These are phyloP conservation scores for Hipposideros larvatus DNA, from an alignment of 2,797 vertebrate genomes.

Conservation along the genomic window DNA sequence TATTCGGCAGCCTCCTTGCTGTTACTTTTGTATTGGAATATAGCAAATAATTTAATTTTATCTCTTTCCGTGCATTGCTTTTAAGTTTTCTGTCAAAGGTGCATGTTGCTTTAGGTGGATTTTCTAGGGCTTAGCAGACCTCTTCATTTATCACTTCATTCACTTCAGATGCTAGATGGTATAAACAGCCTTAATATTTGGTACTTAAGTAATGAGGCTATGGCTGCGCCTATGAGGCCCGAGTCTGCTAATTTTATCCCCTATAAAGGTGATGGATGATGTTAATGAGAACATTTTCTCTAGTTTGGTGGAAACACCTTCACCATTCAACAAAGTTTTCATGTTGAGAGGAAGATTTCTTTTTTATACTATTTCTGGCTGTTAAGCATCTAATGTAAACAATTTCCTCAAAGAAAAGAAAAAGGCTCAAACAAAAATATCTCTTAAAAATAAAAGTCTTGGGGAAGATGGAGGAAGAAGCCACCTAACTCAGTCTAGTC, in stretches of 20 bases:
- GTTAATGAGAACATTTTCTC: constrained; percentile 40
- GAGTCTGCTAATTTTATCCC: constrained; percentile 54
- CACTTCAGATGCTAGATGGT: constrained; percentile 48
- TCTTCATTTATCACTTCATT: constrained; percentile 72
- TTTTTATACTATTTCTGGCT: constrained; percentile 22
- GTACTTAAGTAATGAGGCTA: constrained; percentile 68
- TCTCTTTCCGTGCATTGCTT: constrained; percentile 73
- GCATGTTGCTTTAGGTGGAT: constrained; percentile 61
- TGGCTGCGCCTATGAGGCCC: background rate
- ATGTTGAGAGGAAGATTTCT: background rate
- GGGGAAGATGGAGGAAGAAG: background rate
- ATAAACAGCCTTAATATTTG: constrained; percentile 62
- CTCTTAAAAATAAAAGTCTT: background rate
- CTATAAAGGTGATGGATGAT: constrained; percentile 56
- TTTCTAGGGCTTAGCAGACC: constrained; percentile 53
- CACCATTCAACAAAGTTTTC: constrained; percentile 22
- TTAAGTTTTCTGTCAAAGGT: constrained; percentile 61
- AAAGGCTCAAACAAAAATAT: constrained; percentile 29
- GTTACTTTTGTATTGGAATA: constrained; percentile 56
- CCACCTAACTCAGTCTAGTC: background rate
- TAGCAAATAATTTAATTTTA: constrained; percentile 79
- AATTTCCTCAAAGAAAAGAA: background rate
- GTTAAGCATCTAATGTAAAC: background rate
- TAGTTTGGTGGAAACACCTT: constrained; percentile 37
- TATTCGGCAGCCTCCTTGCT: constrained; percentile 11